These are phyloP conservation scores for Lonchura striata DNA, from an alignment of 2,113 vertebrate genomes.

Conservation along the genomic window DNA sequence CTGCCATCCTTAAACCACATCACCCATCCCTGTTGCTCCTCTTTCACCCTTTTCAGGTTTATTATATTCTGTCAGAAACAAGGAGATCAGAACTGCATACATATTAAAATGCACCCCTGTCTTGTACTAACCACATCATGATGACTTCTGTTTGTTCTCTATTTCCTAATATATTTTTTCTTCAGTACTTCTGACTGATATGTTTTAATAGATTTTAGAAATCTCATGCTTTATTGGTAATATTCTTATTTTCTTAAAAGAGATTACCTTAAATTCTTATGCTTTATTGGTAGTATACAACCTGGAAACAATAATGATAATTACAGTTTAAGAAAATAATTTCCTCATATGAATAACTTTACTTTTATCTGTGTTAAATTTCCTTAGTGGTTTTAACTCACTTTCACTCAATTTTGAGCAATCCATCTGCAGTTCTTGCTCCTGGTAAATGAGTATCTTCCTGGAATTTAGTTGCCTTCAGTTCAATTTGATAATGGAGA, in stretches of 20 bases:
- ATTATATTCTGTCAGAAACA: background rate
- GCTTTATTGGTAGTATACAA: background rate
- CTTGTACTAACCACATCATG: background rate
- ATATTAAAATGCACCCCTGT: background rate
- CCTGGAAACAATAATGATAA: background rate
- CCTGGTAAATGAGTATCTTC: background rate
- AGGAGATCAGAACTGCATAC: background rate
- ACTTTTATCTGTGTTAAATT: background rate
- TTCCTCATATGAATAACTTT: background rate
- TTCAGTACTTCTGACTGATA: background rate
- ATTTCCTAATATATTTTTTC: background rate
- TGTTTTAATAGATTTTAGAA: background rate
- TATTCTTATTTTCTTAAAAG: background rate
- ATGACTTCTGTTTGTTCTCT: background rate
- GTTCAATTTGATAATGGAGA: background rate
- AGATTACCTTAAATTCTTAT: background rate
- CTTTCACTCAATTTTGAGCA: background rate
- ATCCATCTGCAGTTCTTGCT: background rate
- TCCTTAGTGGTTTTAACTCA: background rate
- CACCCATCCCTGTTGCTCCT: background rate
- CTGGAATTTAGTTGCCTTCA: background rate
- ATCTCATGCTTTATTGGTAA: background rate
- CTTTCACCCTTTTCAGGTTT: background rate
- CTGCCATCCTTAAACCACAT: background rate
- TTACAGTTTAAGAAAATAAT: background rate